These are phyloP conservation scores for Amorpha juglandis DNA, from an alignment of 2,888 invertebrate genomes.

Conservation along the genomic window DNA sequence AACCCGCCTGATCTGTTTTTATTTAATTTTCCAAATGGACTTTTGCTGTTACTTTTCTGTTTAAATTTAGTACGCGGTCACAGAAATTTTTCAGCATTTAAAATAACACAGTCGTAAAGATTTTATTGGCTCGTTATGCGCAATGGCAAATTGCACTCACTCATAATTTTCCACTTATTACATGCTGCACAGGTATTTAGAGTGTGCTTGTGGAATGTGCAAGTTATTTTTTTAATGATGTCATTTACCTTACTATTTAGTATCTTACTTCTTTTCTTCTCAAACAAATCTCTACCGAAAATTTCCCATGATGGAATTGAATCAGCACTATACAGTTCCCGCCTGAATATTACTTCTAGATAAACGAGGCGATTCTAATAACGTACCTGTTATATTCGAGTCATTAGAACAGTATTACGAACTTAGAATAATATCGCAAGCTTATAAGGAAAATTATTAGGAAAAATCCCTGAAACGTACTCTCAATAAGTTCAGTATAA, in stretches of 20 bases:
- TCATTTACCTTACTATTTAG: too few relatives aligned
- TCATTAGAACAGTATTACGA: background rate
- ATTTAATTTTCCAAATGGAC: too few relatives aligned
- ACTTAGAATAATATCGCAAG: background rate
- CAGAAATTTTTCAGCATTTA: background rate
- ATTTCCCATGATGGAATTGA: too few relatives aligned
- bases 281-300: too few relatives aligned
- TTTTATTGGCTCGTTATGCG: slow-evolving; percentile 10
- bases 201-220: background rate
- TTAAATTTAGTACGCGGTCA: background rate
- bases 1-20: too few relatives aligned
- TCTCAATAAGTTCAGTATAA: background rate
- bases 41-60: too few relatives aligned
- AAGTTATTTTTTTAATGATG: too few relatives aligned
- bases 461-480: background rate
- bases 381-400: too few relatives aligned
- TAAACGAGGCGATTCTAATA: too few relatives aligned
- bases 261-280: too few relatives aligned
- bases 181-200: slow-evolving; percentile 1
- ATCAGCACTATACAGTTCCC: too few relatives aligned
- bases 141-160: background rate
- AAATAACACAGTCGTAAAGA: slow-evolving; percentile 11
- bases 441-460: background rate
- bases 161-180: slow-evolving; percentile 7
- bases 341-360: too few relatives aligned